phyloP scores from a whole-genome alignment of 2,888 invertebrate species.

The Dione vanillae region DNA sequence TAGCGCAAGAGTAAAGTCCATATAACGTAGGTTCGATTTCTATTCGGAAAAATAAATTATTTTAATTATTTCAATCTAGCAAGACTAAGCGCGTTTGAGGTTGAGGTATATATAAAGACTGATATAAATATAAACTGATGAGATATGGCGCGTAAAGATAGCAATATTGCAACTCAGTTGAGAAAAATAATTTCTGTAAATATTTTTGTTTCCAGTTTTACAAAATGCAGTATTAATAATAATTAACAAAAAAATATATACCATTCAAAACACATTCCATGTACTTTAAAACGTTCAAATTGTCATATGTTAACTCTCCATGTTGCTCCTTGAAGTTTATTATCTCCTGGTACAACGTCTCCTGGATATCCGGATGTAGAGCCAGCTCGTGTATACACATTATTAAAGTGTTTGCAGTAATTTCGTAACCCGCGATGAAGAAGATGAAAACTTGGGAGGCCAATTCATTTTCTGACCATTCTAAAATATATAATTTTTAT shows the following conservation, averaged over 20 bases:
- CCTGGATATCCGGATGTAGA: constrained; percentile 70
- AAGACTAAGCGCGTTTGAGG: too few species aligned
- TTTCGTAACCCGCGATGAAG: constrained; percentile 78
- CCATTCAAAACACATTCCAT: constrained; percentile 69
- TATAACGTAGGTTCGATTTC: too few species aligned
- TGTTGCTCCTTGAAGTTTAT: constrained; percentile 55
- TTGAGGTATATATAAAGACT: too few species aligned
- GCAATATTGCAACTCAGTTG: too few species aligned
- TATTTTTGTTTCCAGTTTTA: too few species aligned
- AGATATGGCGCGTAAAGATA: too few species aligned
- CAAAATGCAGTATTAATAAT: too few species aligned
- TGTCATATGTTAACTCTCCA: constrained; percentile 58
- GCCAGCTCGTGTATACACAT: constrained; percentile 73
- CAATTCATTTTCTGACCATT: constrained; percentile 70
- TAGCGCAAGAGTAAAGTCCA: neutral
- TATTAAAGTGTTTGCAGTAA: constrained; percentile 65
- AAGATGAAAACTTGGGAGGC: constrained; percentile 76
- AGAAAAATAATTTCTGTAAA: too few species aligned
- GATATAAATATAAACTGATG: too few species aligned
- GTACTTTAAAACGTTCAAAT: constrained; percentile 63
- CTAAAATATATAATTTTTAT: constrained; percentile 53
- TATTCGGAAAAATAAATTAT: too few species aligned
- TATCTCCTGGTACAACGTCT: constrained; percentile 69
- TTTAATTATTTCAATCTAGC: too few species aligned
- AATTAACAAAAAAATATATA: constrained; percentile 47